Percentiles rank a stretch among this genome's conserved stretches.
Conservation (phyloP, 92 coral and sea anemone species). For the Zoanthus solanderi region DNA sequence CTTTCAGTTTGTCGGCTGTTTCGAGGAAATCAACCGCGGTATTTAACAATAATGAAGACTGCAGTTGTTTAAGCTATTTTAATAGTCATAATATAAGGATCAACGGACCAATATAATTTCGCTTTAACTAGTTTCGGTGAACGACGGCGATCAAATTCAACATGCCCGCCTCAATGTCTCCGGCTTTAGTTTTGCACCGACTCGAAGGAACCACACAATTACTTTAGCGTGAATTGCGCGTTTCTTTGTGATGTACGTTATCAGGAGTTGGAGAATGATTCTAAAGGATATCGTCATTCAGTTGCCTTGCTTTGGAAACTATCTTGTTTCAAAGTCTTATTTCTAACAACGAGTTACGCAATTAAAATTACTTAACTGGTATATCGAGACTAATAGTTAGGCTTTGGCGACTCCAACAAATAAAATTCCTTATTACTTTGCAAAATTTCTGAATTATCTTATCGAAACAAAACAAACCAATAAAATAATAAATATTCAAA, state of each 20-base stretch:
- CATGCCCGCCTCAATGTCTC: conserved; percentile 15
- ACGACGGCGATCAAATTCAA: background rate
- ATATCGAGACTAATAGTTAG: background rate
- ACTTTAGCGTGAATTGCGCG: background rate
- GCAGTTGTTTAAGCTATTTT: conserved; percentile 24
- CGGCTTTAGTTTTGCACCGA: background rate
- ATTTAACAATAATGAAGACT: background rate
- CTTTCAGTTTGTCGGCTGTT: background rate
- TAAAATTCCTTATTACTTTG: too few relatives aligned
- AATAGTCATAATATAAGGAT: background rate
- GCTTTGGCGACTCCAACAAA: background rate
- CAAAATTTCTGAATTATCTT: too few relatives aligned
- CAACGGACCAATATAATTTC: background rate
- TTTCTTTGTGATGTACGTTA: background rate
- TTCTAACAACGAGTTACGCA: background rate
- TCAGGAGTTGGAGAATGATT: background rate
- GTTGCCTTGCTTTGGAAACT: background rate
- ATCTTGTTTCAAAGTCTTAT: background rate
- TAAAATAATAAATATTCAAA: too few relatives aligned
- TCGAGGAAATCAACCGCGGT: background rate
- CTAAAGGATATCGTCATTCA: background rate
- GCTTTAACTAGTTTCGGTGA: background rate
- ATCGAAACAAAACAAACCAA: too few relatives aligned
- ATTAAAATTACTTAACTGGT: background rate
- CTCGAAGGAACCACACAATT: background rate